Evolutionary conservation across 2,113 vertebrate genomes (phyloP).

Genomic region (Neodon shergylaensis): DNA sequence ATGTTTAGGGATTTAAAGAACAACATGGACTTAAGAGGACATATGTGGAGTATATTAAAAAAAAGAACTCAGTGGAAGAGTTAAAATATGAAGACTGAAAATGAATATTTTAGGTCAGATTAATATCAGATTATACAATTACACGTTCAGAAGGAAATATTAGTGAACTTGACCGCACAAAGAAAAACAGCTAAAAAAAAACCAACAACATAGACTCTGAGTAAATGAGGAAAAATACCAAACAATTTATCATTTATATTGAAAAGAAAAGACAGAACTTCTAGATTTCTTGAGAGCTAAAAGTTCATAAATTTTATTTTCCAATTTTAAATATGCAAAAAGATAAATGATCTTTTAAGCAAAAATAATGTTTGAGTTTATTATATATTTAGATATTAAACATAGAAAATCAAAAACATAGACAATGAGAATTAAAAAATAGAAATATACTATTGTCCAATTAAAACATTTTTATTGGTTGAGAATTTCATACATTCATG

Average conservation of each 20-base stretch:
- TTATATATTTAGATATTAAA: not conserved
- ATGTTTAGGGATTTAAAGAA: not conserved
- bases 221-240: not conserved
- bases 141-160: not conserved
- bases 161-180: not conserved
- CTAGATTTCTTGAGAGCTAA: constrained; percentile 20
- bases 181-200: not conserved
- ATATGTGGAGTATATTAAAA: not conserved
- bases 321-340: constrained; percentile 22
- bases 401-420: not conserved
- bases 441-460: not conserved
- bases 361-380: not conserved
- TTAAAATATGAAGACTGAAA: not conserved
- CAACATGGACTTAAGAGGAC: not conserved
- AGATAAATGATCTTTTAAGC: constrained; percentile 3
- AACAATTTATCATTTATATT: not conserved
- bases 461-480: not conserved
- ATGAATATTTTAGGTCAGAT: not conserved
- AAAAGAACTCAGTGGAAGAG: constrained; percentile 3
- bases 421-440: constrained; percentile 4
- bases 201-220: not conserved
- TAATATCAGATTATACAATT: not conserved
- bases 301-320: not conserved
- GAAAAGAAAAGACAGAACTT: not conserved
- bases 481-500: not conserved